These are phyloP conservation scores for Hyalella azteca DNA, from an alignment of 2,888 invertebrate genomes.

Conservation along the genomic window DNA sequence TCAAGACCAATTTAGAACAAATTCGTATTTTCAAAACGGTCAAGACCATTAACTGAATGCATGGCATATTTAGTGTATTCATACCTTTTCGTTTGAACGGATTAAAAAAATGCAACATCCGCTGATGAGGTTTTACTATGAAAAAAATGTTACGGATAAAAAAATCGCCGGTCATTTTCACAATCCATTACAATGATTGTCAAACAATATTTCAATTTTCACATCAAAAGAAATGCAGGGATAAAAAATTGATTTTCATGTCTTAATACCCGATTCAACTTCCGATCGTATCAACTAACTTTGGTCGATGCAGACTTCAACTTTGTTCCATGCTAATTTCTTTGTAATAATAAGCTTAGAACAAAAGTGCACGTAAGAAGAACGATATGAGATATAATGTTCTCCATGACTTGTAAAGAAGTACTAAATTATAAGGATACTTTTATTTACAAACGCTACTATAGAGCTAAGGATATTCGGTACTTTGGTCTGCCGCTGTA, in stretches of 20 bases:
- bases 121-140: no score
- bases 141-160: no score
- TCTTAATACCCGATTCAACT: no score
- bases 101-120: no score
- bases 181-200: no score
- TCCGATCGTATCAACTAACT: no score
- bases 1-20: background rate
- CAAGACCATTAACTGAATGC: background rate
- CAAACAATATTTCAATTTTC: background rate
- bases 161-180: no score
- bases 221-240: background rate
- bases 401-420: constrained; percentile 17
- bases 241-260: background rate
- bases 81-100: no score
- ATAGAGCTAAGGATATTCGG: background rate
- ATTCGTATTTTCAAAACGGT: background rate
- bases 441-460: constrained; percentile 20
- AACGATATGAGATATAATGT: constrained; percentile 5
- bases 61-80: no score
- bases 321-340: no score
- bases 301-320: no score
- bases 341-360: background rate
- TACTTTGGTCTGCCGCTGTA: constrained; percentile 23
- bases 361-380: background rate
- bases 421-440: background rate